Evolutionary conservation across 2,797 vertebrate genomes (phyloP), one percentile per base, ranked within the genome.

Genomic region (Acrossocheilus wenchowensis): DNA sequence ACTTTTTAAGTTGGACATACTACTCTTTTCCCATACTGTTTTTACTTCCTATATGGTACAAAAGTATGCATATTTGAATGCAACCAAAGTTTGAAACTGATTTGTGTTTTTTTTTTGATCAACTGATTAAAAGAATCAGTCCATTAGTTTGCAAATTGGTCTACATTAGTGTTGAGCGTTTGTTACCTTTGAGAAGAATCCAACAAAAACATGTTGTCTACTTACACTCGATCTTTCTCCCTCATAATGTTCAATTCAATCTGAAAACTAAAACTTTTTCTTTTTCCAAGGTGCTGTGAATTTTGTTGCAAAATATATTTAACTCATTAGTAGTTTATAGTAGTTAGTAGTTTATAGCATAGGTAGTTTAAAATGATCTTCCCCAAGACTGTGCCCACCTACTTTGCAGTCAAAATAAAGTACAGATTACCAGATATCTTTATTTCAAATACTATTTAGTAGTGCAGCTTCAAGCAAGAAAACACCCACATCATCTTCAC

Each of bases 401-500:
- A 15, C 17, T 77, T 54, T 77, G 50, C 21, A 2, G 43, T 74
- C n/a, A 74, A 74, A 74, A 50, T 30, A 74, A 74, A 39, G 19
- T 4, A 30, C 77, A 43, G 23, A 43, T 62, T 43, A 26, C 5
- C 78, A 6, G 8, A 30, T 6, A 43, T 43, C 39, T 62, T 62
- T 69, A 15, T 50, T 30, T 81, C 15, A 45, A 57, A n/a, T 21
- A 30, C 30, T 39, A 73, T 82, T 43, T 39, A 71, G 34, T 83
- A 66, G n/a, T 26, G 14, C 48, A 52, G 60, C 34, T 79, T 10
- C 26, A 52, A 82, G 45, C 39, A 64, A 69, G 23, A 62, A 74
- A 84, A 78, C 45, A 34, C n/a, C 64, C 57, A 78, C 52, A 81
- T 71, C 68, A 77, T n/a, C 79, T 74, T 62, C 14, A 45, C 36